Base-by-base conservation (phyloP, 2,888 invertebrate genomes). In the Zygaena filipendulae region DNA sequence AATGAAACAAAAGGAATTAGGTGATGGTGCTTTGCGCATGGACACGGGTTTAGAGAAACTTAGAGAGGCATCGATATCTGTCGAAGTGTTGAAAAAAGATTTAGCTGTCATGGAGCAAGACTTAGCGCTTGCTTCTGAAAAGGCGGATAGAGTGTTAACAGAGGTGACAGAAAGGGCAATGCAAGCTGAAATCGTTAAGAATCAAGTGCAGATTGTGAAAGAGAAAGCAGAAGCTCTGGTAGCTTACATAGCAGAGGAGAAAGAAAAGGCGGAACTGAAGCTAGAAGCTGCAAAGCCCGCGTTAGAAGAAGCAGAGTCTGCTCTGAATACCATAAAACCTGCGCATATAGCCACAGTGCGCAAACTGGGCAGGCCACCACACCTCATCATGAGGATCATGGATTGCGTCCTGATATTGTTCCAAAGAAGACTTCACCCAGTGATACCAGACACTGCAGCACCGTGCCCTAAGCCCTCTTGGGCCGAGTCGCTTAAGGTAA, bases 341-440 rank as follows among this genome's bases (percentile, higher is more conserved):
- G 95, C 96, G 3, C 96, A 97, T 57, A 97, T 97, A 58, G 90
- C 95, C 2, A 95, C 95, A 25, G 97, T 97, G 1, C 83, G 97
- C 42, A 97, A 97, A 67, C 70, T 97, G 29, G 97, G 95, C 5
- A 84, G 97, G 38, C 97, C 97, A 1, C 97, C 97, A 1, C 97
- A 97, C 75, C 81, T 97, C 6, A 97, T 97, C 52, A 92, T 97
- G 97, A 84, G 97, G 38, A 97, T 97, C 45, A 97, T 97, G 97
- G 97, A 97, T 63, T 95, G 94, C 58, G 97, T 96, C 1, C 60
- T 97, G 45, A 90, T 97, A 45, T 72, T 97, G 12, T 97, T 97
- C 59, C 95, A 96, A 79, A 84, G 94, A 37, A 90, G 89, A 63
- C 59, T 96, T 23, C 93, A 95, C 59, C 85, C 92, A 0, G 85